Evolutionary conservation across 2,113 vertebrate species (phyloP), one percentile per base, ranked within the genome.

Genomic region (Heliornis fulica): DNA sequence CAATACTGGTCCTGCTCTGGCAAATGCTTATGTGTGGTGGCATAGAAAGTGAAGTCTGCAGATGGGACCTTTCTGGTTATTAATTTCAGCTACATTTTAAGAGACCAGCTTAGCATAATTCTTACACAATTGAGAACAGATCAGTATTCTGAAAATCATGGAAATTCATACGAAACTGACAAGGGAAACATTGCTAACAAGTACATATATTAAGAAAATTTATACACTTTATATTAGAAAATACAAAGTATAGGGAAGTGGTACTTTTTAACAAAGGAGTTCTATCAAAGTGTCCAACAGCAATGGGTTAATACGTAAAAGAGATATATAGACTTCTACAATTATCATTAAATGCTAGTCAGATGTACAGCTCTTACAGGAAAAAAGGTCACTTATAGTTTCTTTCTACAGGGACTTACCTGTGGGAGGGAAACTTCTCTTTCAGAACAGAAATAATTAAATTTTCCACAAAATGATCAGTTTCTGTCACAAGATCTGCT

Each of bases 401-500:
- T 79, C 29, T 38, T 77, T 75, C 65, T 51, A 51, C 3, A 72
- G 26, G n/a, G 8, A 69, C 97, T 91, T 91, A 99, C 99, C 98
- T 98, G 97, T 99, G 98, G 23, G 98, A 98, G 45, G 99, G 98
- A 97, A 98, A 99, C 85, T 97, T 98, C 78, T 98, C 97, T 48
- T 97, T 98, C 85, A 99, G 96, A 61, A 98, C 98, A 70, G 98
- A 98, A 94, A 99, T 98, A 77, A 99, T 99, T 48, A 99, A 90
- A 21, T 98, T 98, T 95, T 99, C 98, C 81, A 99, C 98, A 45
- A 98, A 97, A 69, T 98, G 98, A 91, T 99, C 99, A 3, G 98
- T 98, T 96, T 99, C 98, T 10, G 98, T 99, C 78, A 99, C 99
- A 9, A 99, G 98, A 86, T 99, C 98, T 36, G 97, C 98, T 32